Base-by-base conservation (phyloP, 2,113 vertebrate genomes). In the Casuarius casuarius region DNA sequence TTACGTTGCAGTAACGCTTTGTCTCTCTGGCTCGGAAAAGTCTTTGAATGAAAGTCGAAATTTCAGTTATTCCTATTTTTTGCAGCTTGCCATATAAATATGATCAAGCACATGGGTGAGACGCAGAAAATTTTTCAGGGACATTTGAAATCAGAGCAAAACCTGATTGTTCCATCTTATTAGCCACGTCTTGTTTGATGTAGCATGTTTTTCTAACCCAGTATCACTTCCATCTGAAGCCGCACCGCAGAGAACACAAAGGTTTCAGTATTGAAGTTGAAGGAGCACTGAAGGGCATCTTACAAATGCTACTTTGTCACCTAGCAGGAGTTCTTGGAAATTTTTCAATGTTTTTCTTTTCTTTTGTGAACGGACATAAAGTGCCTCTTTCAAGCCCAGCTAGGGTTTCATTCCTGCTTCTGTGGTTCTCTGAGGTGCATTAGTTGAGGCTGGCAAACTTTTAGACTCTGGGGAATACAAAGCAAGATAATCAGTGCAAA, bases 321-420 rank as follows among this genome's bases (percentile, higher is more conserved):
- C 76, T 96, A 94, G 92, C 94, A 96, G 94, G 92, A 92, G 83
- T 90, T 87, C 88, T 90, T 94, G 90, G 90, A 95, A 87, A 87
- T 61, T 90, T 94, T 95, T 95, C 89, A 82, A 79, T 86, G 74
- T 94, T 93, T 95, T 89, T 86, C 89, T 91, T 96, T 84, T 94
- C 92, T 94, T 96, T 97, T 95, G 94, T 92, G 84, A 97, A 67
- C 28, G 56, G 94, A 92, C 90, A 92, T 89, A 97, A 96, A 97
- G 88, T 87, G 87, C 71, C 83, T 97, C 92, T 97, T 97, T 93
- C 74, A 96, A 95, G 96, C 84, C 83, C 94, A 97, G 74, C 95
- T 80, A 78, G 83, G 92, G 82, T 95, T 95, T 97, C 87, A 97
- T 86, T 92, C 72, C 91, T 92, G 86, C 79, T 93, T 92, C 51